Percentiles rank a stretch among this genome's conserved stretches.
These are phyloP conservation scores for Chamaetylas fuelleborni DNA, from an alignment of 2,113 vertebrate genomes.

Conservation along the genomic window DNA sequence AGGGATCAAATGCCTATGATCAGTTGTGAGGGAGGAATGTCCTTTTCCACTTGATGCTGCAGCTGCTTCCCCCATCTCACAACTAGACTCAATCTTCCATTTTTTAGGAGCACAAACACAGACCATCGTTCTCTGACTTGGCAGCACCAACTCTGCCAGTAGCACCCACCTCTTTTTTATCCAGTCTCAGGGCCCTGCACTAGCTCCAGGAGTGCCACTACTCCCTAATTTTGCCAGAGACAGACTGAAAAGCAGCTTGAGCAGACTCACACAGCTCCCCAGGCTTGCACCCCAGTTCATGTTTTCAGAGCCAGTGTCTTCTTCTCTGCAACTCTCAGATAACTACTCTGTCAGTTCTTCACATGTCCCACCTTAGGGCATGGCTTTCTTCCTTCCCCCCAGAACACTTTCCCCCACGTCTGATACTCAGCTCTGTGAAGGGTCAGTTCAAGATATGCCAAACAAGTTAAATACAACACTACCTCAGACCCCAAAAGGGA, in stretches of 20 bases:
- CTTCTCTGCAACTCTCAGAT: not conserved
- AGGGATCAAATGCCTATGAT: fast-evolving
- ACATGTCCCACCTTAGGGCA: not conserved
- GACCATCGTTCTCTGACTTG: not conserved
- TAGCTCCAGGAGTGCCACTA: not conserved
- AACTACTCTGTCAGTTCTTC: not conserved
- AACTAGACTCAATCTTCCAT: not conserved
- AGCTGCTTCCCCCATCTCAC: not conserved
- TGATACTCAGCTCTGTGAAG: not conserved
- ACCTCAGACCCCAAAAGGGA: not conserved
- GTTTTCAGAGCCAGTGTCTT: not conserved
- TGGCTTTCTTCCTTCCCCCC: not conserved
- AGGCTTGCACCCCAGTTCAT: not conserved
- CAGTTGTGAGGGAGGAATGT: not conserved
- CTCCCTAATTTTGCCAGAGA: not conserved
- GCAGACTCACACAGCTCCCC: not conserved
- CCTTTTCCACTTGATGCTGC: not conserved
- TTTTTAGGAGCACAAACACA: not conserved
- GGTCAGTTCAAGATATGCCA: not conserved
- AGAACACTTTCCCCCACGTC: not conserved
- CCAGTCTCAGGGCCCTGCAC: not conserved
- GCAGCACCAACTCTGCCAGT: not conserved
- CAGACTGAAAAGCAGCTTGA: not conserved
- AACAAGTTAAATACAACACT: not conserved
- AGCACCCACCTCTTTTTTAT: not conserved